These are phyloP conservation scores for Anthoptus insignis DNA, from an alignment of 2,888 invertebrate genomes.

Conservation along the genomic window DNA sequence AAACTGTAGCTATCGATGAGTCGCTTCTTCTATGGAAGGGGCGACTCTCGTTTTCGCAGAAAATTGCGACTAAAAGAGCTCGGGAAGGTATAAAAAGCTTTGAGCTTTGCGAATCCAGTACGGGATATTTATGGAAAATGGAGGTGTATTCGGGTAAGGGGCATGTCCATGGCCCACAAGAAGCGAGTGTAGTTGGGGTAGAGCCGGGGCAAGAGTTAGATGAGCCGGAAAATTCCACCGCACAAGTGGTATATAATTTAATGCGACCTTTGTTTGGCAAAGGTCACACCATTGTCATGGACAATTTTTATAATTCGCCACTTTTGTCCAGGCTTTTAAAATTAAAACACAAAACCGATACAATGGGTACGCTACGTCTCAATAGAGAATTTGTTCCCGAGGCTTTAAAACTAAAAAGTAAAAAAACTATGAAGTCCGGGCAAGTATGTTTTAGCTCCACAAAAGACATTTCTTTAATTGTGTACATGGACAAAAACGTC, in stretches of 20 bases:
- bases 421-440: too few species aligned
- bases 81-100: slow-evolving; percentile 49
- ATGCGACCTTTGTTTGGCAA: slow-evolving; percentile 44
- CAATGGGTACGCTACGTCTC: too few species aligned
- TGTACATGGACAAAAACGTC: too few species aligned
- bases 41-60: slow-evolving; percentile 42
- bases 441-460: too few species aligned
- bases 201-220: slow-evolving; percentile 22
- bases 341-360: too few species aligned
- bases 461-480: too few species aligned
- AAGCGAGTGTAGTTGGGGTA: slow-evolving; percentile 17
- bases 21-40: slow-evolving; percentile 48
- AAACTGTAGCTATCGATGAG: slow-evolving; percentile 48
- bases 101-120: slow-evolving; percentile 48
- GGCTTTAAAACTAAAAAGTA: too few species aligned
- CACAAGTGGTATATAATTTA: slow-evolving; percentile 45
- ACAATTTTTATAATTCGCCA: too few species aligned
- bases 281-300: too few species aligned
- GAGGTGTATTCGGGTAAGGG: slow-evolving; percentile 47
- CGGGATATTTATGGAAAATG: slow-evolving; percentile 47
- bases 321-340: too few species aligned
- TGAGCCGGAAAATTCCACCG: slow-evolving; percentile 47
- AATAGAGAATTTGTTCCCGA: too few species aligned
- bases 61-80: slow-evolving; percentile 46
- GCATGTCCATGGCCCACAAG: slow-evolving; percentile 40